phyloP scores from a whole-genome alignment of 2,113 vertebrate species.

The Aptenodytes forsteri region DNA sequence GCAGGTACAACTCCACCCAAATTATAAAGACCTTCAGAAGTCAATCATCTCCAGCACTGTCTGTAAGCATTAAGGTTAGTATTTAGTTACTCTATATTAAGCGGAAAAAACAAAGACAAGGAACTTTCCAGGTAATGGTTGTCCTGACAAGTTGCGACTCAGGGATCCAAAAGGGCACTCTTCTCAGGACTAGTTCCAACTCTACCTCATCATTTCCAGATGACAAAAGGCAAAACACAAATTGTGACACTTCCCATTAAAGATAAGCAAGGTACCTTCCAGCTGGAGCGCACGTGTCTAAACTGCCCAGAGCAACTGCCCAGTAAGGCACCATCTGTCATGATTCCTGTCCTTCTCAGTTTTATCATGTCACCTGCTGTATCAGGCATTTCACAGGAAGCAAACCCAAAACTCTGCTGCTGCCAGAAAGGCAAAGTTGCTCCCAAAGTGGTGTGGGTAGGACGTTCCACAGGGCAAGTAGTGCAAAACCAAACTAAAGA shows the following conservation, averaged over 20 bases:
- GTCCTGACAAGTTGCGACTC: neutral
- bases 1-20: no score
- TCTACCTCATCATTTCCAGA: neutral
- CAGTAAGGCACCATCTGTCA: neutral
- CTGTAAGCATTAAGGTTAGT: neutral
- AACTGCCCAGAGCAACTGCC: neutral
- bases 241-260: no score
- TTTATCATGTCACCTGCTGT: fast-evolving
- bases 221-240: neutral
- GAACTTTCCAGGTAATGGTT: neutral
- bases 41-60: neutral
- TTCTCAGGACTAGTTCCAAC: neutral
- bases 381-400: neutral
- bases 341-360: fast-evolving
- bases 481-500: neutral
- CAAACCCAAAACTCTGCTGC: neutral
- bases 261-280: neutral
- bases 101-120: neutral
- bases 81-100: neutral
- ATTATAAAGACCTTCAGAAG: neutral
- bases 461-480: neutral
- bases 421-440: neutral
- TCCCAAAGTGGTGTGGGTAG: neutral
- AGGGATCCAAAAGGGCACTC: neutral
- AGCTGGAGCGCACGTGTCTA: neutral